A percentile compares a stretch with the other conserved stretches of the same genome.
Conservation (phyloP, 2,888 invertebrate genomes). For the Dolomedes plantarius region DNA sequence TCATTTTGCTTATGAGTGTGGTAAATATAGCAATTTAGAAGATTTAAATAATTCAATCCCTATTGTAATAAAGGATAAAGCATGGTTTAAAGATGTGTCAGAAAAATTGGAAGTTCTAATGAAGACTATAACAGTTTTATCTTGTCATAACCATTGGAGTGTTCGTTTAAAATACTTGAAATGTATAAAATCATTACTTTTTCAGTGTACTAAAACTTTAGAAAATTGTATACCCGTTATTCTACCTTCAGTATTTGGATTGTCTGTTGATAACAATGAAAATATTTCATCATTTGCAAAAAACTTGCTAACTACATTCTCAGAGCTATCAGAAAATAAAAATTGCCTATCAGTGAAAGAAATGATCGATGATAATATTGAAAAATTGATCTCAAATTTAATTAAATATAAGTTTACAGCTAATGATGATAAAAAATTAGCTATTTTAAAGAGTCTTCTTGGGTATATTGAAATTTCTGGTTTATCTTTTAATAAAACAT, state of each 20-base stretch:
- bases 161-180: conserved; percentile 30
- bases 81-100: conserved; percentile 43
- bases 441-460: conserved; percentile 32
- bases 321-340: neutral
- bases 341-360: conserved; percentile 23
- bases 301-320: conserved; percentile 21
- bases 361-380: conserved; percentile 29
- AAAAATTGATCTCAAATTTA: conserved; percentile 23
- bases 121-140: conserved; percentile 16
- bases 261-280: conserved; percentile 48
- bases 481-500: conserved; percentile 20
- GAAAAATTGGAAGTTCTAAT: conserved; percentile 31
- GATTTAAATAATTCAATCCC: neutral
- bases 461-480: conserved; percentile 47
- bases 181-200: conserved; percentile 33
- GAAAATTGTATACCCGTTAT: conserved; percentile 33
- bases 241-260: conserved; percentile 39
- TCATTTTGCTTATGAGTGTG: neutral
- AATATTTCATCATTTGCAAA: neutral
- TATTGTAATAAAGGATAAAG: conserved; percentile 20
- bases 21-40: neutral
- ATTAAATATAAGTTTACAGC: conserved; percentile 33
- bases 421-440: conserved; percentile 33
- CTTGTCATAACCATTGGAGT: conserved; percentile 58
- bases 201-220: conserved; percentile 28